Base-by-base conservation (phyloP, 2,888 invertebrate genomes). In the Melanostoma mellinum region DNA sequence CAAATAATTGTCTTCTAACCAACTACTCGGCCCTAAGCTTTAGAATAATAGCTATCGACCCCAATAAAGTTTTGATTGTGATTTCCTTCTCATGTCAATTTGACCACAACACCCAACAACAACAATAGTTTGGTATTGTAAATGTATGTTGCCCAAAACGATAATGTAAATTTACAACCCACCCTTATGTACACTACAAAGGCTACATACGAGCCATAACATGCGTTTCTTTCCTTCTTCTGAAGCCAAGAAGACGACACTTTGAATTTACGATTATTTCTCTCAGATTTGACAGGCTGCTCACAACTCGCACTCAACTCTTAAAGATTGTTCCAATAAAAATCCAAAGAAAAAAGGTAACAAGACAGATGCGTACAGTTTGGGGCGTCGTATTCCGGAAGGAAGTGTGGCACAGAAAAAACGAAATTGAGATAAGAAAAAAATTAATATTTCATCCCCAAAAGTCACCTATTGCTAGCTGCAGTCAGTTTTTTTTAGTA, bases 361-460 rank as follows among this genome's bases (percentile, higher is more conserved):
- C 52, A 68, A 67, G 76, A 76, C 82, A 73, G 55, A 68, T 82
- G 82, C 52, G 77, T 55, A 35, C 42, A 20, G 20, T 20, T 20
- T 20, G 20, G 20, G 20, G 20, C 20, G 20, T n/a, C 20, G 20
- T 20, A 20, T 20, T 20, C 20, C 20, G 44, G 61, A 40, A 10
- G 42, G 38, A 55, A 20, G 46, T 20, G 61, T 6, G 9, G 46
- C 35, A 44, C 5, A 58, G 50, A 8, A 42, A 36, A 44, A 58
- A 60, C 32, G 60, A 35, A 40, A 61, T 60, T 68, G 10, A 61
- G 68, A 68, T 55, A 68, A 76, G 67, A 55, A 77, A 63, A 44
- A 73, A 77, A 65, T 78, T 81, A 76, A 73, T 82, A 82, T 82
- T 78, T 78, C 69, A 77, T 74, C 69, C 78, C 58, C 71, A 20